Base-by-base conservation (phyloP, 2,888 invertebrate genomes). In the Limnephilus rhombicus region DNA sequence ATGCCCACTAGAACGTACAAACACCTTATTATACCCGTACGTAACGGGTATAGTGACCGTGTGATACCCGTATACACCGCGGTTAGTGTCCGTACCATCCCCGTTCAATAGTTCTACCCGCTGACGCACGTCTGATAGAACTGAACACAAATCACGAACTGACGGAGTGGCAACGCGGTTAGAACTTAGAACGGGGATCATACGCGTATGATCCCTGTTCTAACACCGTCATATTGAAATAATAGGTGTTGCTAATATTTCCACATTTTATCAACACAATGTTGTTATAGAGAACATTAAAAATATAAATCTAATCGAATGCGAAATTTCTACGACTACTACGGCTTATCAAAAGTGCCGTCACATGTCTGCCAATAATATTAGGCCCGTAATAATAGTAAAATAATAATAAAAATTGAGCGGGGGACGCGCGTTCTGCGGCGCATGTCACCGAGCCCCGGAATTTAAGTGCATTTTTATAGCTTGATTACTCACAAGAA, bases 391-490 rank as follows among this genome's bases (percentile, higher is more conserved):
- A 91, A 91, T 85, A 85, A 80, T 68, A 68, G 68, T 68, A 68
- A 68, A 68, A 68, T 68, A 85, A 91, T 31, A 85, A 86, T 86
- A 85, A 80, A 37, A 82, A 24, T 34, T 24, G 83, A 24, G 45
- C n/a, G 49, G 88, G 80, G 80, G 31, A 11, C 81, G n/a, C 45
- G n/a, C 45, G 82, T 15, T 29, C n/a, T 85, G 80, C 18, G 85
- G 41, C 86, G 89, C 91, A 90, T 90, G 91, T 91, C 91, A 85
- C 90, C 90, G 88, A 29, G 80, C 85, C 90, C 82, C 82, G 68
- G 87, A 83, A 45, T 92, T 92, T 90, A 88, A 92, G 80, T 91
- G 91, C 90, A 90, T 92, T 92, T 92, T 92, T 92, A 92, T 92
- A 92, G 92, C 90, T 92, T 92, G 91, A 92, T 92, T 92, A 92